phyloP scores from a whole-genome alignment of 64 coral and sea anemone species.

The Stylophora pistillata region DNA sequence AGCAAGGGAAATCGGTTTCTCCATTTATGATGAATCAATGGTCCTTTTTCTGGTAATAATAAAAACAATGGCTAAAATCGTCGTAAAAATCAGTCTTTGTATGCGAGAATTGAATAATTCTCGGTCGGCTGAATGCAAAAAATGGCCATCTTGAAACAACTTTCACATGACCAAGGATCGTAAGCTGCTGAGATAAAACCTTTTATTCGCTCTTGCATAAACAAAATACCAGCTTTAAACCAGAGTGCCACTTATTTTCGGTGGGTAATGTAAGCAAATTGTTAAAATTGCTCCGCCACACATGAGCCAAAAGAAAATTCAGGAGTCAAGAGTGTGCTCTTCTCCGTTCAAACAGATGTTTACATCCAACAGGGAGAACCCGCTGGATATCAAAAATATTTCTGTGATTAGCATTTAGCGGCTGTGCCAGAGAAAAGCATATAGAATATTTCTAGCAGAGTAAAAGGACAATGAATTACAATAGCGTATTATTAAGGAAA shows the following conservation, averaged over 20 bases:
- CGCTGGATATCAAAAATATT: conserved; percentile 1
- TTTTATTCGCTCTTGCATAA: too few species aligned
- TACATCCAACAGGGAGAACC: background rate
- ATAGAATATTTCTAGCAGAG: background rate
- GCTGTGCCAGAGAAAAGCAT: background rate
- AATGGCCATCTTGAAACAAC: too few species aligned
- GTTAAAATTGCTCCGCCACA: too few species aligned
- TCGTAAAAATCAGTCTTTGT: background rate
- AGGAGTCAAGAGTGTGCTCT: too few species aligned
- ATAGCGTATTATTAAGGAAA: background rate
- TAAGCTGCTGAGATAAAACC: too few species aligned
- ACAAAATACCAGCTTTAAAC: too few species aligned
- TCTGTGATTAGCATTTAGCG: background rate
- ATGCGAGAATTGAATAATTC: background rate
- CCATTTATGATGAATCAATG: background rate
- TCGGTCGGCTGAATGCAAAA: too few species aligned
- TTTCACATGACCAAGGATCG: too few species aligned
- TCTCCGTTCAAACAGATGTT: background rate
- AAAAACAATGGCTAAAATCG: background rate
- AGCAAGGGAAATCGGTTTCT: background rate
- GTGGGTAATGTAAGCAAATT: too few species aligned
- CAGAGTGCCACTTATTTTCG: too few species aligned
- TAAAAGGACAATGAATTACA: background rate
- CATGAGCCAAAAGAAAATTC: too few species aligned
- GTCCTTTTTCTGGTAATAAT: background rate